These are phyloP conservation scores for Thyatira batis DNA, from an alignment of 2,888 invertebrate genomes.

Conservation along the genomic window DNA sequence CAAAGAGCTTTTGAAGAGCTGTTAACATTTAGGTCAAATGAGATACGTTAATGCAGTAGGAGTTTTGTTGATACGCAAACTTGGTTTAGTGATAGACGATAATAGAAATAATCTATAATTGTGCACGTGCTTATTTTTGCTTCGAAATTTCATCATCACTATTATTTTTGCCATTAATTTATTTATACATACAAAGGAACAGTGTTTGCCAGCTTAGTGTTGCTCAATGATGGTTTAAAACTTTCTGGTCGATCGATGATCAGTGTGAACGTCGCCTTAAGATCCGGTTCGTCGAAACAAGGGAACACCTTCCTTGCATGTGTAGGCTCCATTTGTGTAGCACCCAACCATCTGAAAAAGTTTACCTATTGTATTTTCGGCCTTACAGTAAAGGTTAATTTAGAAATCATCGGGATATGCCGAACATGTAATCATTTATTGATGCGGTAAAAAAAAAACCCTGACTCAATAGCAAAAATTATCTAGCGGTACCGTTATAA, in stretches of 20 bases:
- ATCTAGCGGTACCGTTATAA: too few species aligned
- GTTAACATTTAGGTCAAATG: neutral
- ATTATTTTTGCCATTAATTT: neutral
- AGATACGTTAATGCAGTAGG: too few species aligned
- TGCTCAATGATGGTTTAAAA: slow-evolving; percentile 57
- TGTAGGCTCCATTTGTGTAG: slow-evolving; percentile 87
- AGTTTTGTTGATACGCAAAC: too few species aligned
- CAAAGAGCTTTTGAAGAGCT: neutral
- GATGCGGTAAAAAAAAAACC: too few species aligned
- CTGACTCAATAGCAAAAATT: too few species aligned
- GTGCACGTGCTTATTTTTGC: too few species aligned
- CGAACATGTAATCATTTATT: too few species aligned
- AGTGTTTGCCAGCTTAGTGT: slow-evolving; percentile 52
- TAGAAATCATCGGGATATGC: neutral
- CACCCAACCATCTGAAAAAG: slow-evolving; percentile 82
- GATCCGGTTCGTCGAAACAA: slow-evolving; percentile 86
- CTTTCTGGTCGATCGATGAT: slow-evolving; percentile 61
- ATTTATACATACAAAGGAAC: slow-evolving; percentile 51
- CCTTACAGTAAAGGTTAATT: neutral
- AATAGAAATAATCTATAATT: too few species aligned
- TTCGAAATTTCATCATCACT: too few species aligned
- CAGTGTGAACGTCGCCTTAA: slow-evolving; percentile 76
- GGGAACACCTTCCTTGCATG: slow-evolving; percentile 89
- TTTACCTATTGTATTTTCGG: slow-evolving; percentile 7
- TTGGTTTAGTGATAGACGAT: too few species aligned